Evolutionary conservation across 2,797 vertebrate genomes (phyloP), one percentile per base, ranked within the genome.

Genomic region (Cynodonichthys magdalenae): DNA sequence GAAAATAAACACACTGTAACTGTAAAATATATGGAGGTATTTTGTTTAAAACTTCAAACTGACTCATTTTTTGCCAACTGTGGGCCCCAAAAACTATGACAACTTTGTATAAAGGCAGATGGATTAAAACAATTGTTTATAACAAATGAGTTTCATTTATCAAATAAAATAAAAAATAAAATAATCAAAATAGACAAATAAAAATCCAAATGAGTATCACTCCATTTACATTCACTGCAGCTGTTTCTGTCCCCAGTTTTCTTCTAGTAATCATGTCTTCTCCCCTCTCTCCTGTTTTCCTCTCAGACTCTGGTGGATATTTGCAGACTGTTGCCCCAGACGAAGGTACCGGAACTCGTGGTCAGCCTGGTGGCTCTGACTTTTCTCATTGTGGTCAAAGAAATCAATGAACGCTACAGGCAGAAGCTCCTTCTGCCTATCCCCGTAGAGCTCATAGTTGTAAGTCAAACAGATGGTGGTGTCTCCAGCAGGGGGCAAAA

Each of bases 371-470:
- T 96, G 53, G 81, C 95, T 0, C 93, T 96, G 6, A 3, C 84
- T 49, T 87, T 79, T 60, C 94, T 99, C 17, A 81, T 94, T 12
- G 18, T 83, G 0, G 92, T 95, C 67, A 99, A 98, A 80, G 84
- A 95, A 62, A 7, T 98, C 74, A 98, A 95, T 45, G 80, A 83
- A 51, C 92, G 84, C 79, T 92, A 95, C 50, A 87, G 71, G 0
- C 59, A 87, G 18, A 93, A 90, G 71, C 79, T 98, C 31, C 94
- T 92, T 5, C 28, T 97, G 48, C 95, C 96, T 1, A 87, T 98
- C 49, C 97, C 96, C 0, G 93, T 96, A 15, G 97, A 98, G 60
- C 94, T 98, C 24, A 66, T 98, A 58, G 94, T 94, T 89, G 96
- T 96, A 84, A 53, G 79, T 72, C 4, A 14, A 2, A 6, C 18